A percentile compares a stretch with the other conserved stretches of the same genome.
Evolutionary conservation across 2,113 vertebrate genomes (phyloP).

Genomic region (Mormoops blainvillei): DNA sequence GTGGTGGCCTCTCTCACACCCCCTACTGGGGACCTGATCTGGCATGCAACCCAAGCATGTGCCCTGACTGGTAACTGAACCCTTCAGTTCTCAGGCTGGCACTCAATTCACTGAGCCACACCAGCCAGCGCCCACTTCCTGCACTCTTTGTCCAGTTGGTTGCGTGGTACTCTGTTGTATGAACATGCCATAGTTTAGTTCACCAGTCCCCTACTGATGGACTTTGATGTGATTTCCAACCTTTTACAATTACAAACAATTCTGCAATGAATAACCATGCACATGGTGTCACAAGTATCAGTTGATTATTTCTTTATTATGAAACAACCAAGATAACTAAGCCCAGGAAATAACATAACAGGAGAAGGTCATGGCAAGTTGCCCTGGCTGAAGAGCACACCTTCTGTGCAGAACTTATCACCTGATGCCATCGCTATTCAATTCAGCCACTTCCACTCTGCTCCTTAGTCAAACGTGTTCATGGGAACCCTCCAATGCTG

Average conservation of each 20-base stretch:
- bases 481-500: neutral
- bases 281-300: neutral
- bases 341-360: neutral
- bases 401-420: neutral
- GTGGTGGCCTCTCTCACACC: too few species aligned
- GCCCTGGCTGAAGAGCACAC: neutral
- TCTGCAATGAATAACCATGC: neutral
- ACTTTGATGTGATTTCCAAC: neutral
- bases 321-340: neutral
- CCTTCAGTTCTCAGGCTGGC: too few species aligned
- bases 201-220: neutral
- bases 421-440: neutral
- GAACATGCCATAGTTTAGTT: neutral
- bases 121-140: too few species aligned
- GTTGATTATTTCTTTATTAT: neutral
- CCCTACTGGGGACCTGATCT: too few species aligned
- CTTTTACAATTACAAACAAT: neutral
- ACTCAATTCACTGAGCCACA: too few species aligned
- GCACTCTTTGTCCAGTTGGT: neutral
- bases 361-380: neutral
- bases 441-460: neutral
- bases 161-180: accelerated
- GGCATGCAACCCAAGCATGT: too few species aligned
- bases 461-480: neutral
- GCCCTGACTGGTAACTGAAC: too few species aligned